A percentile compares a stretch with the other conserved stretches of the same genome.
Evolutionary conservation across 1,140 invertebrate genomes (phyloP).

Genomic region (Papilio helenus): DNA sequence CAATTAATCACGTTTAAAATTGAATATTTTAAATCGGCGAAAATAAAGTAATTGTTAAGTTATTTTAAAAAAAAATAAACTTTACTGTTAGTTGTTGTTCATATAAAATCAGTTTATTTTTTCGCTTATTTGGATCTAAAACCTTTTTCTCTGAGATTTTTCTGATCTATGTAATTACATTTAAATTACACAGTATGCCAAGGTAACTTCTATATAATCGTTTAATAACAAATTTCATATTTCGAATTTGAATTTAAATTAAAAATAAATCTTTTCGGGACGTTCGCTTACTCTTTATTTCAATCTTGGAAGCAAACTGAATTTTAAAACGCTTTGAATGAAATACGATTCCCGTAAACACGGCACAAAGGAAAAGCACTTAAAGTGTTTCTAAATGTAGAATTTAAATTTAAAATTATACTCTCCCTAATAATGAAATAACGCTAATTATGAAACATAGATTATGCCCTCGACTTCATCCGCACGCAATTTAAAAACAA

Average conservation of each 20-base stretch:
- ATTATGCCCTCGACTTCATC: no score
- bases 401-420: not conserved
- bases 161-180: not conserved
- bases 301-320: slow-evolving; percentile 20
- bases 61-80: no score
- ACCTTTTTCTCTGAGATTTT: no score
- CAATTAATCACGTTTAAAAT: not conserved
- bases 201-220: not conserved
- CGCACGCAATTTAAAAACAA: no score
- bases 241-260: slow-evolving; percentile 16
- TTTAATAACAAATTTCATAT: slow-evolving; percentile 10
- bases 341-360: slow-evolving; percentile 25
- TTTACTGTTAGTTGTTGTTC: no score
- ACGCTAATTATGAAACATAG: no score
- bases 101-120: no score
- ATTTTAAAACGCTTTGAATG: slow-evolving; percentile 26
- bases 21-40: not conserved
- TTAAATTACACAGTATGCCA: not conserved
- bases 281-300: slow-evolving; percentile 11
- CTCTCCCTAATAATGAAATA: not conserved
- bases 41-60: not conserved
- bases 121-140: no score
- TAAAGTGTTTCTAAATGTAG: not conserved
- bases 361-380: slow-evolving; percentile 21
- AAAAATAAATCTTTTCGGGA: slow-evolving; percentile 21